Conservation (phyloP, 23 tunicate species). For the Botrylloides violaceus region DNA sequence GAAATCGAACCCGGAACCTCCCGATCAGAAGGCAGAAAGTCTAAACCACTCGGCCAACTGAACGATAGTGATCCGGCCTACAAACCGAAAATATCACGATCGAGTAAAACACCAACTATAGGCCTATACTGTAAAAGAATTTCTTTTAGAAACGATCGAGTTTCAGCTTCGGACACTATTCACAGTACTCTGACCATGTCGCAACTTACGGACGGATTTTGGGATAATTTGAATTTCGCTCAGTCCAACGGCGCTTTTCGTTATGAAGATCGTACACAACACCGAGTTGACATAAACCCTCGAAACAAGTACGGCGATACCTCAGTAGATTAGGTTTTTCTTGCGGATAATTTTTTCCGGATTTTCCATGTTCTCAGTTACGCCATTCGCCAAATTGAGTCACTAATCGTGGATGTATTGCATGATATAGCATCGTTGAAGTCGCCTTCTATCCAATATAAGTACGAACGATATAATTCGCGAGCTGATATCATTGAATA, state of each 20-base stretch:
- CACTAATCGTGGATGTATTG: slow-evolving; percentile 1
- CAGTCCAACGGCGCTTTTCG: not conserved
- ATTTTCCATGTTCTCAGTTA: not conserved
- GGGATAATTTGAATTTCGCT: slow-evolving; percentile 3
- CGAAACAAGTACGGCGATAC: not conserved
- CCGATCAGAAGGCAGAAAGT: no score
- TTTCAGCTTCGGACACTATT: no score
- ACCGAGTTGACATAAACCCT: not conserved
- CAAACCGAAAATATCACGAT: no score
- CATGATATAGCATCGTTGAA: not conserved
- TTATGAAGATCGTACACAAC: not conserved
- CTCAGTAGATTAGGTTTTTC: no score
- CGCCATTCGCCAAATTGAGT: not conserved
- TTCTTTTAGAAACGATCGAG: no score
- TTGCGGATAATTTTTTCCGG: no score
- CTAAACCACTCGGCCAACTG: no score
- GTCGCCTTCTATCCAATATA: slow-evolving; percentile 3
- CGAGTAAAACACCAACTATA: no score
- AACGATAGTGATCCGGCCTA: no score
- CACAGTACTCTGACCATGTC: no score
- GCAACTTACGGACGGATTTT: slow-evolving; percentile 11
- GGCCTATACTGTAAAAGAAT: no score
- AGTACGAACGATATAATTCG: not conserved
- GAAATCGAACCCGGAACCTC: no score
- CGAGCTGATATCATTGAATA: not conserved